phyloP scores from a whole-genome alignment of 1,140 invertebrate species.

The Ceratitis capitata region DNA sequence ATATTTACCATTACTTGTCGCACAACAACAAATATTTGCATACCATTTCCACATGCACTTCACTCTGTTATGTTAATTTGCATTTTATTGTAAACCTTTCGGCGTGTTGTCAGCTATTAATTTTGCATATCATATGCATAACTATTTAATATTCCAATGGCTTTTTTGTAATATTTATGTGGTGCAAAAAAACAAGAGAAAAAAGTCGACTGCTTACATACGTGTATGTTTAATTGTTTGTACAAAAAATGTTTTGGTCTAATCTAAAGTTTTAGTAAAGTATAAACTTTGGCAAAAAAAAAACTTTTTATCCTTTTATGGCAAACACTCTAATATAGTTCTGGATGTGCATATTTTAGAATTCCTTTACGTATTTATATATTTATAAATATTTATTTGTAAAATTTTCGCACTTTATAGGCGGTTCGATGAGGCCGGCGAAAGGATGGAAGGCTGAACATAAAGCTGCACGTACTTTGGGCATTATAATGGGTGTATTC shows the following conservation, averaged over 20 bases:
- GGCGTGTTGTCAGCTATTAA: background rate
- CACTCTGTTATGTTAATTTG: background rate
- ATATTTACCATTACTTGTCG: no score
- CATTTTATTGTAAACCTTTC: background rate
- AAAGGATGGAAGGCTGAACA: slow-evolving; percentile 88
- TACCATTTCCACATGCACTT: background rate
- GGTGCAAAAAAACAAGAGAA: no score
- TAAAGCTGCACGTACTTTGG: slow-evolving; percentile 91
- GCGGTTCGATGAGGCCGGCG: slow-evolving; percentile 77
- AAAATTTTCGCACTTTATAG: slow-evolving; percentile 64
- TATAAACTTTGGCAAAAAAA: background rate
- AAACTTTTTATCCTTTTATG: background rate
- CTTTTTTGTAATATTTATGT: no score
- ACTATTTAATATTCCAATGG: no score
- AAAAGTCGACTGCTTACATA: no score
- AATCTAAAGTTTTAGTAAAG: background rate
- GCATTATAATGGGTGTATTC: slow-evolving; percentile 95
- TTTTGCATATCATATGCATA: background rate
- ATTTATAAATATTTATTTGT: background rate
- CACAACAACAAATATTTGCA: background rate
- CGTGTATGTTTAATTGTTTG: background rate
- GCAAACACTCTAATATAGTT: background rate
- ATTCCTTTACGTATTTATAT: background rate
- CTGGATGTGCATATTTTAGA: background rate
- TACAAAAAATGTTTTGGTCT: background rate